These are phyloP conservation scores for Emydocephalus ijimae DNA, from an alignment of 2,113 vertebrate genomes.

Conservation along the genomic window DNA sequence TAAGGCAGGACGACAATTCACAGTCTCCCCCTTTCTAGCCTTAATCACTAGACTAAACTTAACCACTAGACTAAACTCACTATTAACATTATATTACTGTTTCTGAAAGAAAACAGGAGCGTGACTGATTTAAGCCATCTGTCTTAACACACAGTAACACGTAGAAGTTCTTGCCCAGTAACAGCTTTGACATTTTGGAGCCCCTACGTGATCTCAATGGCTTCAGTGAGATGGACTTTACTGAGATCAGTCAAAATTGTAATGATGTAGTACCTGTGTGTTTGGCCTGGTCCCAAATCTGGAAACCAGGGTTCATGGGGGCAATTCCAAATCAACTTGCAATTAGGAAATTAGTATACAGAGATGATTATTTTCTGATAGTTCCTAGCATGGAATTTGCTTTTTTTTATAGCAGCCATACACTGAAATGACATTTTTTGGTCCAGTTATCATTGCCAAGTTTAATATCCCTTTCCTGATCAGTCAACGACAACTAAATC, in stretches of 20 bases:
- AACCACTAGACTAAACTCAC: not conserved
- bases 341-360: not conserved
- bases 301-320: not conserved
- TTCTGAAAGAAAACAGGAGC: not conserved
- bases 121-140: not conserved
- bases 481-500: not conserved
- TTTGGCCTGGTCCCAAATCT: not conserved
- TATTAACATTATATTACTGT: not conserved
- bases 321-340: not conserved
- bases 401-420: not conserved
- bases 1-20: not conserved
- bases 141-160: not conserved
- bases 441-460: not conserved
- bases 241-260: not conserved
- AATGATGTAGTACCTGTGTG: not conserved
- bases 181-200: not conserved
- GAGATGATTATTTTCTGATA: not conserved
- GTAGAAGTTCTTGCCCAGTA: not conserved
- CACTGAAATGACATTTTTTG: not conserved
- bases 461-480: not conserved
- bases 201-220: not conserved
- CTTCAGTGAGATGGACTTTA: not conserved
- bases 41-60: not conserved
- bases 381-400: not conserved
- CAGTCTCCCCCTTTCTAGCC: not conserved